Evolutionary conservation across 2,888 invertebrate genomes (phyloP).

Genomic region (Tenthredo scrophulariae): DNA sequence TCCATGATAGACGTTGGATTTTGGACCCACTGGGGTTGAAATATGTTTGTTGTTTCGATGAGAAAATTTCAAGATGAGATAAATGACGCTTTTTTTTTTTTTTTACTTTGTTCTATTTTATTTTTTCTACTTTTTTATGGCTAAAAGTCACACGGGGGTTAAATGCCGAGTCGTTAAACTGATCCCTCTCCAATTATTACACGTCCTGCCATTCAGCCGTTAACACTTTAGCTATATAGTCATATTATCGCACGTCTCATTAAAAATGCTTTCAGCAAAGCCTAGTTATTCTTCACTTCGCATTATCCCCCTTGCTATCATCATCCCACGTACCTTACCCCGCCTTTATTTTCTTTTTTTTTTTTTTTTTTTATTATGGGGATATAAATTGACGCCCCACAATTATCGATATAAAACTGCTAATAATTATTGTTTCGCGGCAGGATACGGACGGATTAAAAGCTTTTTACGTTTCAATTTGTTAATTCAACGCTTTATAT

Average conservation of each 20-base stretch:
- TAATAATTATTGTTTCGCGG: slow-evolving; percentile 8
- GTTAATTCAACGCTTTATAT: not conserved
- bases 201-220: slow-evolving; percentile 9
- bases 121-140: not conserved
- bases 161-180: not conserved
- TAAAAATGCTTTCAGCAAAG: slow-evolving; percentile 67
- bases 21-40: not conserved
- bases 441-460: slow-evolving; percentile 40
- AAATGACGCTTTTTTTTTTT: not conserved
- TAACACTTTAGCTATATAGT: not conserved
- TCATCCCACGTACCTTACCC: not conserved
- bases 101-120: not conserved
- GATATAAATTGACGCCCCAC: slow-evolving; percentile 55
- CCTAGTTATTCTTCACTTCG: slow-evolving; percentile 20
- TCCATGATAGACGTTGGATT: not conserved
- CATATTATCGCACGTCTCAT: slow-evolving; percentile 60
- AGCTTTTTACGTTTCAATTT: slow-evolving; percentile 57
- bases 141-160: not conserved
- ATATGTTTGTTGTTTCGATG: not conserved
- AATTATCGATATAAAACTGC: slow-evolving; percentile 50
- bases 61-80: not conserved
- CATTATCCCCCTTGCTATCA: not conserved
- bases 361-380: not conserved
- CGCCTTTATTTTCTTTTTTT: not conserved
- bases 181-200: not conserved